Evolutionary conservation across 2,113 vertebrate genomes (phyloP), one percentile per base, ranked within the genome.

Genomic region (Paratilapia polleni): DNA sequence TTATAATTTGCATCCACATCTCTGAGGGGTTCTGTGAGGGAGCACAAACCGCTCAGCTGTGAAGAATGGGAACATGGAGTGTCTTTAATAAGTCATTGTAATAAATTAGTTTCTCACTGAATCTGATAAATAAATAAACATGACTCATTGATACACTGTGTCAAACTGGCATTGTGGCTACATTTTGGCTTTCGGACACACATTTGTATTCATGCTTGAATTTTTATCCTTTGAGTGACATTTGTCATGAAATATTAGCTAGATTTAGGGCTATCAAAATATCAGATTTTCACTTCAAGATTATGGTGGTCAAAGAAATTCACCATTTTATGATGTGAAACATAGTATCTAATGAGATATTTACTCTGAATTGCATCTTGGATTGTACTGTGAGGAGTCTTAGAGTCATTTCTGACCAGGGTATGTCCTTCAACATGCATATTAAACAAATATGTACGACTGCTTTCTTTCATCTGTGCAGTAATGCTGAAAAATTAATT

Each of bases 1-100:
- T 31, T 41, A 12, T 62, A 38, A 70, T 83, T 81, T 87, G 74
- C 68, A 70, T 77, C 31, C 1, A 4, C 36, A 17, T 54, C 70
- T 84, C 61, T 82, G 70, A 76, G 77, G 81, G 62, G 68, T 36
- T 68, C 63, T 60, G 54, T 74, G 9, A 87, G 76, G 82, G 57
- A 73, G 73, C 17, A 47, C 4, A 2, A 84, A 61, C 14, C 60
- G 12, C 68, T 91, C 81, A 34, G 54, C 85, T 73, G 80, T 75
- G 68, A 79, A 54, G 22, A 73, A 75, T 38, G 2, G 4, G 31
- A 62, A 74, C 36, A 41, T 52, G 28, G 68, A 26, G 26, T 52
- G 20, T 54, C 26, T 54, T 73, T 73, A 73, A 34, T 34, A 31
- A 73, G 1, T 54, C 11, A 34, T 5, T n/a, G 68, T n/a, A 24